These are phyloP conservation scores for Chlorops oryzae DNA, from an alignment of 1,140 invertebrate genomes.

Conservation along the genomic window DNA sequence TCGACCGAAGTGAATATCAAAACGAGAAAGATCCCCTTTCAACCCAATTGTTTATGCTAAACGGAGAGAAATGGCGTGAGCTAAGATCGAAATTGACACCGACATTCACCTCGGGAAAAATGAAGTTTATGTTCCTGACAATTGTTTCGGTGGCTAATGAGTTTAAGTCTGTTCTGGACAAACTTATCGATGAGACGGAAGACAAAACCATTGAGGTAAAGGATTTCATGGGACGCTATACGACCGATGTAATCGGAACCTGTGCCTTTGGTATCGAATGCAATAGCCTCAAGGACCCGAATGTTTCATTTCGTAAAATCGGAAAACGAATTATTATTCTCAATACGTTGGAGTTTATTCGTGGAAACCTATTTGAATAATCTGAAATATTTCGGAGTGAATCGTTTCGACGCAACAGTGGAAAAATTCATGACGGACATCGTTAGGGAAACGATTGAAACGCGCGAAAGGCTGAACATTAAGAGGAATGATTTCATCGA, in stretches of 20 bases:
- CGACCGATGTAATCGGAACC: constrained; percentile 52
- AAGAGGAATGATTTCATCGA: constrained; percentile 55
- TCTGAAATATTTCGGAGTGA: constrained; percentile 21
- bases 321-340: constrained; percentile 29
- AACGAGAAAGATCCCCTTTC: constrained; percentile 28
- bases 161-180: constrained; percentile 24
- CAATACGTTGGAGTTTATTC: constrained; percentile 12
- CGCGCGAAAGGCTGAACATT: constrained; percentile 50
- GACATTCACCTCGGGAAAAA: constrained; percentile 52
- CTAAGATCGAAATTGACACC: constrained; percentile 51
- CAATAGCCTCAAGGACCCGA: constrained; percentile 51
- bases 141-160: constrained; percentile 44
- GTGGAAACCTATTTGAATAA: constrained; percentile 29
- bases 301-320: constrained; percentile 50
- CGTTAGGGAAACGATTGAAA: constrained; percentile 49
- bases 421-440: constrained; percentile 51
- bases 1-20: constrained; percentile 29
- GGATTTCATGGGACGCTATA: constrained; percentile 38
- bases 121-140: constrained; percentile 51
- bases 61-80: constrained; percentile 49
- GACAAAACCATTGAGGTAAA: constrained; percentile 26
- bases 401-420: constrained; percentile 47
- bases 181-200: not conserved
- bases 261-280: constrained; percentile 61
- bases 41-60: constrained; percentile 45